Base-by-base conservation (phyloP, 2,888 invertebrate species). In the Euspilapteryx auroguttella region DNA sequence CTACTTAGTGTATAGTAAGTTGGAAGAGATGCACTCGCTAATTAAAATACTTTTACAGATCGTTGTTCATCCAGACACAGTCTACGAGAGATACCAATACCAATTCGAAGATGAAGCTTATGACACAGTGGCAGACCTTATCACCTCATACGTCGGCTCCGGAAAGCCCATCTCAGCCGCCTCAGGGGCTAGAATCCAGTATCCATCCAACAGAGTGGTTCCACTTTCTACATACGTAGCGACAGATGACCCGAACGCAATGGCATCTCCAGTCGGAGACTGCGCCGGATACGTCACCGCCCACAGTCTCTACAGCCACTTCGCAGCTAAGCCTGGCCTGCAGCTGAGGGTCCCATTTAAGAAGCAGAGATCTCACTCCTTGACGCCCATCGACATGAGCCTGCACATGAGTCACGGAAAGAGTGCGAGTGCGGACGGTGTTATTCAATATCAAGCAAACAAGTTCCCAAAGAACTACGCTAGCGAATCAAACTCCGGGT, bases 51-150 rank as follows among this genome's bases (percentile, higher is more conserved):
- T 17, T 34, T 57, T 59, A 4, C 51, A 90, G 90, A 84, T 89
- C 35, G 80, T 89, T 2, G 80, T 91, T 2, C 91, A 93, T 47
- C 90, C 91, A 0, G 90, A 93, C 45, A 94, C 94, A 0, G 92
- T 94, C 4, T 94, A 94, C 58, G 93, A 94, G 61, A 79, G 89
- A 40, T 86, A 93, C 15, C 92, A 94, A 53, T 96, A 89, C 56
- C 91, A 93, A 50, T 94, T 96, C 54, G 96, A 96, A 61, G 94
- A 94, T 48, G 92, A 94, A 53, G 86, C 90, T 1, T 96, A 94
- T 49, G 92, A 92, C 50, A 93, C 93, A 2, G 91, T 96, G 12
- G 89, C 94, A 1, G 94, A 94, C 58, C 80, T 97, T 31, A 93
- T 96, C 36, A 94, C 94, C 4, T 94, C 87, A 38, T 95, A 96